Evolutionary conservation across 2,888 invertebrate genomes (phyloP), one percentile per base, ranked within the genome.

Genomic region (Oscheius sp.): DNA sequence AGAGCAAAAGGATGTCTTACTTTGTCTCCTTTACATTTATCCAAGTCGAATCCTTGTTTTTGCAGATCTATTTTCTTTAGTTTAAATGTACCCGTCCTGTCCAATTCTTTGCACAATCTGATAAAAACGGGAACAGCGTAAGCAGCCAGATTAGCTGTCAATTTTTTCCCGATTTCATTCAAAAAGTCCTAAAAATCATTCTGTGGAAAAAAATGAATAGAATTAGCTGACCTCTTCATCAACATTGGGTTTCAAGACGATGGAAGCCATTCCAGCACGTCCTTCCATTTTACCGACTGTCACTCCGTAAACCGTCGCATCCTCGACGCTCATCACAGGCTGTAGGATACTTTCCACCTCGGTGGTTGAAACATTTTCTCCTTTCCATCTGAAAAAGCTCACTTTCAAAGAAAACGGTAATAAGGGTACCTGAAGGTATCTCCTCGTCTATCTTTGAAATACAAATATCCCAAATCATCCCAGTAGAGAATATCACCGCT

Each of bases 51-150:
- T 1, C 94, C 95, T 81, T 95, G 94, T 78, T 92, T 91, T 88
- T 94, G 93, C 76, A 96, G 92, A 82, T 94, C 93, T 2, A 92
- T 91, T 89, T 98, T 98, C 90, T 94, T 94, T 84, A 97, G 89
- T 90, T 98, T 98, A 89, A 94, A 97, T 0, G 98, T 98, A 85
- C 96, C 96, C 81, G 98, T 99, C 89, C 95, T 92, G 74, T 95
- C 94, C 70, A 96, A 92, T 81, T 93, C 91, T 69, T 93, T 90
- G 87, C 94, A 91, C 76, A 95, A 90, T 69, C 97, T 91, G 52
- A 98, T 89, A 90, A 97, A 97, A 21, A 96, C 90, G 1, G 97
- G 97, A 21, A 94, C 91, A 0, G 97, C 95, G 89, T 95, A 97
- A 35, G 35, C 35, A 35, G 35, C 35, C 35, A 35, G 35, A 35